Conservation (phyloP, 2,113 vertebrate species). For the Xiphias gladius region DNA sequence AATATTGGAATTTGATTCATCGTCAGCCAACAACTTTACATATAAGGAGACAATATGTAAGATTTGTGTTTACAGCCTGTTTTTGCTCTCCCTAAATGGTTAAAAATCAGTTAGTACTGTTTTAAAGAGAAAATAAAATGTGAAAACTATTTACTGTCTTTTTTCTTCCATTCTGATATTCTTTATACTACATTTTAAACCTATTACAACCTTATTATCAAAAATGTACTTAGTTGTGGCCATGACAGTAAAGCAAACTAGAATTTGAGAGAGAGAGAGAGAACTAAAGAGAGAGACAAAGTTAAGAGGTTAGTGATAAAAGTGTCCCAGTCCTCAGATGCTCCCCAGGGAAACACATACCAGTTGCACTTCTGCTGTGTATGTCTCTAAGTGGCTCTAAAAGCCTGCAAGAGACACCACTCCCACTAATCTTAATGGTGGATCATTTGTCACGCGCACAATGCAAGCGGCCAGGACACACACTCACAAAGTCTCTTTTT, state of each 20-base stretch:
- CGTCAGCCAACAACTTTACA: too few species aligned
- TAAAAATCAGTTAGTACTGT: too few species aligned
- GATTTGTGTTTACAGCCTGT: too few species aligned
- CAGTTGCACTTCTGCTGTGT: constrained; percentile 43
- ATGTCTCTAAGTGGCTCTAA: constrained; percentile 67
- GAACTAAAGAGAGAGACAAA: background rate
- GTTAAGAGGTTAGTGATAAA: constrained; percentile 39
- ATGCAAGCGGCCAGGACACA: constrained; percentile 21
- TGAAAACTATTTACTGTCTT: background rate
- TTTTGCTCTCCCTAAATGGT: too few species aligned
- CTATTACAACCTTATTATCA: background rate
- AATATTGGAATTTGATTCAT: too few species aligned
- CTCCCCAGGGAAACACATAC: constrained; percentile 58
- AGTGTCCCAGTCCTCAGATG: constrained; percentile 40
- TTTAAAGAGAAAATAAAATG: too few species aligned
- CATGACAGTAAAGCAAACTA: background rate
- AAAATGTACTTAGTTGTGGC: background rate
- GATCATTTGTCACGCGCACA: constrained; percentile 34
- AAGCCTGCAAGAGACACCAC: constrained; percentile 56
- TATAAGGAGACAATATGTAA: too few species aligned
- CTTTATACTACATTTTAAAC: background rate
- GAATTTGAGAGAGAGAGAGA: background rate
- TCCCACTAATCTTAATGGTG: constrained; percentile 51
- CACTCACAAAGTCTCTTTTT: constrained; percentile 21
- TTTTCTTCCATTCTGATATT: background rate